Evolutionary conservation across 2,888 invertebrate genomes (phyloP), one percentile per base, ranked within the genome.

Genomic region (Rhingia rostrata): DNA sequence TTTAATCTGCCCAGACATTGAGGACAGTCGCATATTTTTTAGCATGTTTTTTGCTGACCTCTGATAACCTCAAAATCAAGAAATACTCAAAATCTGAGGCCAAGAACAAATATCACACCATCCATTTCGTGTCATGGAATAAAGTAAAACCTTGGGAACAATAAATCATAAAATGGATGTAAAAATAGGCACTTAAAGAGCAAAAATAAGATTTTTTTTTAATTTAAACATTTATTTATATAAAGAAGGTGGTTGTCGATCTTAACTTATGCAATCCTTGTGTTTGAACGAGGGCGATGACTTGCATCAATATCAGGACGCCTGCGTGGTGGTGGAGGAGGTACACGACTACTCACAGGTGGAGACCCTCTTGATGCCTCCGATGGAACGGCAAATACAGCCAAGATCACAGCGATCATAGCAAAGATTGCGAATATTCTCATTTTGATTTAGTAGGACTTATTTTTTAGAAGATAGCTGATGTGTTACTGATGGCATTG

Each of bases 301-400:
- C 82, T 82, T 3, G 82, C 82, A 33, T 82, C 77, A 43, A 78
- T 82, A 43, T 77, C 12, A 6, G 77, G 72, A 4, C 77, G 70
- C 10, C 49, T 77, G 7, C n/a, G 45, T 33, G 37, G 67, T 32
- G 67, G 61, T 10, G 77, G 69, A 22, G 77, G 69, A 22, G 61
- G 39, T 32, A 53, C 45, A 12, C 33, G 33, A 4, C 4, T 12
- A 1, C 6, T 53, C 6, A 43, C 9, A 53, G 35, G n/a, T 32
- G 77, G 61, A 14, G 77, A 43, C 6, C 53, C 53, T 9, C 81
- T 54, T 12, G 81, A 81, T 81, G 77, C 77, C 33, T 82, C 77
- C 12, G 47, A 61, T 37, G 78, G 66, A 10, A 43, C 70, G 35
- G 66, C 70, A 49, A 82, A 53, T 9, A 53, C 10, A 1, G 72